Evolutionary conservation across 2,113 vertebrate genomes (phyloP).

Genomic region (Erythrocercus mccallii): DNA sequence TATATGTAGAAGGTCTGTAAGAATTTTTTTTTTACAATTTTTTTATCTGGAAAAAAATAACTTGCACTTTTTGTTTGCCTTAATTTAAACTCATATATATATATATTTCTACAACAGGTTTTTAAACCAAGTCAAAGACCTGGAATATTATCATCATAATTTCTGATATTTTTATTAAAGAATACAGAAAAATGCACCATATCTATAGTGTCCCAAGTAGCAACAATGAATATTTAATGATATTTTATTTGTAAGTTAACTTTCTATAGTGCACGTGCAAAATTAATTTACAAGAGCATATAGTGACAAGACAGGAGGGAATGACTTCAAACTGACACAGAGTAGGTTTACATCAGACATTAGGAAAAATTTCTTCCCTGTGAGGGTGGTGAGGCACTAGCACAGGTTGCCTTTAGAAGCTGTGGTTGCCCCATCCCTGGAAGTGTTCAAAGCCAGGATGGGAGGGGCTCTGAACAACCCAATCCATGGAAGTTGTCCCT

Average conservation of each 20-base stretch:
- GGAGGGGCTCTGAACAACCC: accelerated
- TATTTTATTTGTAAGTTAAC: neutral
- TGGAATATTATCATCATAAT: neutral
- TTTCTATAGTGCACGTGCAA: neutral
- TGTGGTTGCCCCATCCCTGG: neutral
- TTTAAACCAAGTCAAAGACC: neutral
- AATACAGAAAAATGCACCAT: neutral
- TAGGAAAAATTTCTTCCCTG: neutral
- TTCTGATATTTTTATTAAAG: neutral
- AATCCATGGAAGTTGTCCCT: accelerated
- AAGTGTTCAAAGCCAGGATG: accelerated
- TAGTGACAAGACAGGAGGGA: neutral
- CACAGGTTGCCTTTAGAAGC: accelerated
- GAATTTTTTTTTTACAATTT: neutral
- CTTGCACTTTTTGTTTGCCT: accelerated
- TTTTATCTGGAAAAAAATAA: neutral
- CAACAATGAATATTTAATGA: neutral
- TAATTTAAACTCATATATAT: neutral
- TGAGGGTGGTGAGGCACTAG: accelerated
- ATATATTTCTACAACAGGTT: neutral
- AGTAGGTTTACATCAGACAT: neutral
- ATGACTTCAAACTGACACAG: neutral
- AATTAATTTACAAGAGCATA: neutral
- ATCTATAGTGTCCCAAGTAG: neutral
- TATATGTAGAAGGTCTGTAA: neutral